Base-by-base conservation (phyloP, 1,140 invertebrate genomes). In the Nebria ingens region DNA sequence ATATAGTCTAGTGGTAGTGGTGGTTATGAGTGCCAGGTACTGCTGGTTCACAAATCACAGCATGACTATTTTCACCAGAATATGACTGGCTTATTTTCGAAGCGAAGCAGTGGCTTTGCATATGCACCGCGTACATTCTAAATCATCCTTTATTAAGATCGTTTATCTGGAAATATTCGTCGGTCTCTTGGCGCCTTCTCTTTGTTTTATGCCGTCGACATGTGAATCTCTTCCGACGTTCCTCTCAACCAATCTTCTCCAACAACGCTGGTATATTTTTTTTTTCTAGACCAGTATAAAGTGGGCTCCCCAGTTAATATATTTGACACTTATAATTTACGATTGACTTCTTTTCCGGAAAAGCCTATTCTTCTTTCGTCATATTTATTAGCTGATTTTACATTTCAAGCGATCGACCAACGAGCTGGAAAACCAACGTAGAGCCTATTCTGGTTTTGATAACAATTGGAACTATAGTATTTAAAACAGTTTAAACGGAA, bases 141-240 rank as follows among this genome's bases (percentile, higher is more conserved):
- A 45, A 45, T 45, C 40, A 45, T 45, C 40, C 40, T 45, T 45
- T 45, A 45, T 45, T 45, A 45, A 45, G 40, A 45, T 45, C 40
- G 40, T 45, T 45, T 45, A 45, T 45, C 40, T 45, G 40, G 15
- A 45, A 45, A 45, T 45, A 45, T 45, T 6, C 40, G 40, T 17
- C 40, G 40, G 40, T 6, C 40, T 17, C 15, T 6, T n/a, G 25
- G 25, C 25, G 25, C 25, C 25, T 34, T 34, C 25, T n/a, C n/a
- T n/a, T 34, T 6, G 9, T 45, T 45, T 45, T 12, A 17, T 17
- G 40, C 15, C 17, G 40, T 17, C 9, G 15, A 45, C 40, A 45
- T 45, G 40, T 45, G 40, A 45, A 45, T 34, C 40, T 12, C 6
- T 12, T 17, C 13, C 25, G 25, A 29, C 25, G 13, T 6, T 29